Evolutionary conservation across 1,140 invertebrate genomes (phyloP).

Genomic region (Lordiphosa mommai): DNA sequence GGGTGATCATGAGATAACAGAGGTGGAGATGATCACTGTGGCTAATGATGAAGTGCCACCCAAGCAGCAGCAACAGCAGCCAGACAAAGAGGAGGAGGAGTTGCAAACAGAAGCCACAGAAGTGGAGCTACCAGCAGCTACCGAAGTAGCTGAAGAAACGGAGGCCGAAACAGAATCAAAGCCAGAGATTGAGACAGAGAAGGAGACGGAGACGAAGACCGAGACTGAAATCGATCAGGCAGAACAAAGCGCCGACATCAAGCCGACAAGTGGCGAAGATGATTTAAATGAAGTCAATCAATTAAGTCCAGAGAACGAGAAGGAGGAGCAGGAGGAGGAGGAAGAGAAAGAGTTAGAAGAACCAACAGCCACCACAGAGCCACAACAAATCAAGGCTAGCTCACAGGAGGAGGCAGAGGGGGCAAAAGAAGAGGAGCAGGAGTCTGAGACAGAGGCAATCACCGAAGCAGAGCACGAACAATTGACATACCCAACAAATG

Average conservation of each 20-base stretch:
- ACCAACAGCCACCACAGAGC: slow-evolving; percentile 21
- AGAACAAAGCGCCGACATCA: slow-evolving; percentile 65
- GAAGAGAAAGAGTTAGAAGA: slow-evolving; percentile 30
- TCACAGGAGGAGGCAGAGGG: not conserved
- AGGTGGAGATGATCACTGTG: slow-evolving; percentile 4
- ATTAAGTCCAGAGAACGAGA: slow-evolving; percentile 47
- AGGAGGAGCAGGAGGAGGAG: slow-evolving; percentile 30
- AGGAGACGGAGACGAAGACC: too few species aligned
- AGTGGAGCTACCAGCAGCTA: not conserved
- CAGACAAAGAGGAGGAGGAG: not conserved
- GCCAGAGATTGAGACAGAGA: slow-evolving; percentile 12
- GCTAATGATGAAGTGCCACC: slow-evolving; percentile 20
- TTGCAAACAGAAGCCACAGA: slow-evolving; percentile 7
- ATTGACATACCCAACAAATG: slow-evolving; percentile 76
- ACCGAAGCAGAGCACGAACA: slow-evolving; percentile 66
- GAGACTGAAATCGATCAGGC: slow-evolving; percentile 43
- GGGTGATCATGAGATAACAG: slow-evolving; percentile 52
- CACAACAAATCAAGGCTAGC: slow-evolving; percentile 22
- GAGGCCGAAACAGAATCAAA: slow-evolving; percentile 9
- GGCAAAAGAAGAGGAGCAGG: not conserved
- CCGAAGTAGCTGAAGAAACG: slow-evolving; percentile 23
- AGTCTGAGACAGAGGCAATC: slow-evolving; percentile 48
- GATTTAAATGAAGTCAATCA: slow-evolving; percentile 77
- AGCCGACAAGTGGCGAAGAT: slow-evolving; percentile 72
- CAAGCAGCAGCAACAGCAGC: slow-evolving; percentile 6